Evolutionary conservation across 2,113 vertebrate genomes (phyloP).

Genomic region (Tringa solitaria): DNA sequence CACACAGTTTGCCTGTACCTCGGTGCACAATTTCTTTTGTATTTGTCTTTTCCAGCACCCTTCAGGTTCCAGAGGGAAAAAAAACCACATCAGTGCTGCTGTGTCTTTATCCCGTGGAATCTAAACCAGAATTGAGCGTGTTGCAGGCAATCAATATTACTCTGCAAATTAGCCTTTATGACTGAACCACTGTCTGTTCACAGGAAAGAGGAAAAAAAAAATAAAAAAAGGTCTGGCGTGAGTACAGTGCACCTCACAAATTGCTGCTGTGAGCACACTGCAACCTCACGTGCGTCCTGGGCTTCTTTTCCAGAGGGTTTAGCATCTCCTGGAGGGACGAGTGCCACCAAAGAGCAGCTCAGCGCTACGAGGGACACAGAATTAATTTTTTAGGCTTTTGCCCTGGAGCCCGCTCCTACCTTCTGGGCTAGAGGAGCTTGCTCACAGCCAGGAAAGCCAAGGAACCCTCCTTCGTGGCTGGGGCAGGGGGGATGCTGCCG

Average conservation of each 20-base stretch:
- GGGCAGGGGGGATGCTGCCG: not conserved
- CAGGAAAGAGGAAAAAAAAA: not conserved
- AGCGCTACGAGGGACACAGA: not conserved
- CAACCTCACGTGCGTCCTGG: rapidly evolving
- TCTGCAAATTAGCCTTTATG: conserved; percentile 70
- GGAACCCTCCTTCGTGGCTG: not conserved
- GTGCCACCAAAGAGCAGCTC: not conserved
- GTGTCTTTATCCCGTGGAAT: conserved; percentile 53
- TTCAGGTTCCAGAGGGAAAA: conserved; percentile 54
- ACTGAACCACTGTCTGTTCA: conserved; percentile 46
- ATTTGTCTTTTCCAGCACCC: conserved; percentile 35
- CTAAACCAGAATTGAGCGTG: conserved; percentile 58
- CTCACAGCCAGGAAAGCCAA: not conserved
- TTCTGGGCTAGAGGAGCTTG: not conserved
- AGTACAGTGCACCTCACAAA: not conserved
- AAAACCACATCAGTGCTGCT: not conserved
- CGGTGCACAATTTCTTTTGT: not conserved
- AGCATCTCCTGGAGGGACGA: not conserved
- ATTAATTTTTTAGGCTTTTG: not conserved
- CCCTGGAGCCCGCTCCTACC: not conserved
- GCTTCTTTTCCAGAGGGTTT: not conserved
- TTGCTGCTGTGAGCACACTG: not conserved
- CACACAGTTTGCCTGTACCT: conserved; percentile 21
- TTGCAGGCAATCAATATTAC: conserved; percentile 64
- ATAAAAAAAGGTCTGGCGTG: not conserved